Conservation (phyloP, 2,113 vertebrate species). For the Perca flavescens region DNA sequence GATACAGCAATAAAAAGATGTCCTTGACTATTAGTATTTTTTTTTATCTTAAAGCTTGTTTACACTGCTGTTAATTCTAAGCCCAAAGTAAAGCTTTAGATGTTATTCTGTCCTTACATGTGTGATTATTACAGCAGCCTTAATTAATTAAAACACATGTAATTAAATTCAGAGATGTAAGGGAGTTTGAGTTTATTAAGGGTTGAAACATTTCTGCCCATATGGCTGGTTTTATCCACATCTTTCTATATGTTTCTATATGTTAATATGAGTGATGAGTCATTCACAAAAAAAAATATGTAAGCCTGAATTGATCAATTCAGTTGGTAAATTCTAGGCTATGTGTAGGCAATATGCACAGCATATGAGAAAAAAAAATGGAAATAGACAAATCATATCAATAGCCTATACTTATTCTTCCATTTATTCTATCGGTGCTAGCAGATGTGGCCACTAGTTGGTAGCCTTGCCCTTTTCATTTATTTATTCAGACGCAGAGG, state of each 20-base stretch:
- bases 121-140: background rate
- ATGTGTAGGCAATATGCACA: no score
- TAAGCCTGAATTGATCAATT: background rate
- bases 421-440: background rate
- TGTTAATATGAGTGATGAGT: background rate
- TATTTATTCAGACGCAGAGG: background rate
- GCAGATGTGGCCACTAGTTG: constrained; percentile 60
- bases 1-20: background rate
- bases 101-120: background rate
- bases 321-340: background rate
- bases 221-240: background rate
- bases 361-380: background rate
- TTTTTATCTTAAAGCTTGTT: background rate
- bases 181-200: no score
- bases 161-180: background rate
- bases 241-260: background rate
- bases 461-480: constrained; percentile 53
- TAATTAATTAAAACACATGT: background rate
- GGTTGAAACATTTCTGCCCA: background rate
- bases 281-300: background rate
- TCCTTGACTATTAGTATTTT: background rate
- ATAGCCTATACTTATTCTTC: background rate
- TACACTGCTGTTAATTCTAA: background rate
- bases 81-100: background rate
- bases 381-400: background rate